Evolutionary conservation across 2,797 vertebrate species (phyloP).

Genomic region (Yasuhikotakia modesta): DNA sequence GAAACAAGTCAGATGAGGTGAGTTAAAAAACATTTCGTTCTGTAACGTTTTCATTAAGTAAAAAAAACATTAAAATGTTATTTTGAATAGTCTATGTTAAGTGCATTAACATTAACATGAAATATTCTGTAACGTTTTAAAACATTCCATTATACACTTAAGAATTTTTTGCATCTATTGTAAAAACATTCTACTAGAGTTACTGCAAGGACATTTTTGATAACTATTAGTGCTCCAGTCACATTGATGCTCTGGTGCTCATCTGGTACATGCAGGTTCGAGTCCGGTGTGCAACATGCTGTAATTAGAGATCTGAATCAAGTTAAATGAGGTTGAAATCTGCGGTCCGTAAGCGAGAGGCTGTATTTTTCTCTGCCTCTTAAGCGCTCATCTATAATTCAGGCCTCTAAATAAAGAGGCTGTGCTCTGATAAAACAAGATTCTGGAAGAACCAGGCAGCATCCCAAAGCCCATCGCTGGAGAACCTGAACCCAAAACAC

Average conservation of each 20-base stretch:
- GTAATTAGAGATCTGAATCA: slow-evolving; percentile 2
- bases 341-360: not conserved
- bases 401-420: slow-evolving; percentile 69
- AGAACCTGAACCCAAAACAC: slow-evolving; percentile 35
- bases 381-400: slow-evolving; percentile 71
- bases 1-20: no score
- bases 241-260: not conserved
- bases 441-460: slow-evolving; percentile 31
- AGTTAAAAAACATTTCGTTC: no score
- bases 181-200: no score
- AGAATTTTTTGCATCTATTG: no score
- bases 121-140: no score
- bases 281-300: not conserved
- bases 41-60: no score
- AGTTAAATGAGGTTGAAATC: not conserved
- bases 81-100: no score
- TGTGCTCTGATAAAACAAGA: slow-evolving; percentile 56
- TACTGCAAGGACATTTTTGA: no score
- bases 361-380: slow-evolving; percentile 41
- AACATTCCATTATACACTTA: no score
- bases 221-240: no score
- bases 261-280: not conserved
- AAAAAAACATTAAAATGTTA: no score
- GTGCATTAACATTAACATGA: no score
- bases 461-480: slow-evolving; percentile 53